Evolutionary conservation across 2,888 invertebrate species (phyloP).

Genomic region (Brachyptera risi): DNA sequence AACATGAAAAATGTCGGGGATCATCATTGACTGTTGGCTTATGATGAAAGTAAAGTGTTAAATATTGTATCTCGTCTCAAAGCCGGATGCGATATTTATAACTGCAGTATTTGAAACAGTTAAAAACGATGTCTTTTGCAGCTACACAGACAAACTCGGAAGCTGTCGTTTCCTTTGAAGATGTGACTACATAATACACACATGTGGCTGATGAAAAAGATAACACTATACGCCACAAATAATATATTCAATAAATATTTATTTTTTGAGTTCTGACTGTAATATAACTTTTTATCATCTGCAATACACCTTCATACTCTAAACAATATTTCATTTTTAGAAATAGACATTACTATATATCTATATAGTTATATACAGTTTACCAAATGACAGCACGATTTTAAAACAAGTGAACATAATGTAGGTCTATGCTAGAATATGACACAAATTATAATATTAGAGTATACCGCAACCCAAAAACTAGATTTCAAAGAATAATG

Average conservation of each 20-base stretch:
- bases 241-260: conserved; percentile 6
- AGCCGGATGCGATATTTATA: conserved; percentile 22
- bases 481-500: too few relatives aligned
- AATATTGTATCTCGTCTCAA: conserved; percentile 1
- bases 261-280: background rate
- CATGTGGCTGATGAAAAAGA: conserved; percentile 11
- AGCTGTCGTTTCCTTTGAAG: conserved; percentile 13
- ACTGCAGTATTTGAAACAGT: conserved; percentile 13
- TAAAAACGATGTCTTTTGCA: conserved; percentile 11
- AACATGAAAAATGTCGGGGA: background rate
- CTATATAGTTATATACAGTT: too few relatives aligned
- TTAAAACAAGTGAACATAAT: too few relatives aligned
- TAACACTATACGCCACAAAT: conserved; percentile 9
- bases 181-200: background rate
- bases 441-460: too few relatives aligned
- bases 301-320: too few relatives aligned
- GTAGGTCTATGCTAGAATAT: too few relatives aligned
- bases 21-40: conserved; percentile 5
- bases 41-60: conserved; percentile 3
- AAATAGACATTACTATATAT: too few relatives aligned
- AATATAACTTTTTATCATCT: background rate
- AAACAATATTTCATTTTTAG: too few relatives aligned
- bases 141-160: too few relatives aligned
- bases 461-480: too few relatives aligned
- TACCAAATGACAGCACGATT: too few relatives aligned